Evolutionary conservation across 2,888 invertebrate species (phyloP), one percentile per base, ranked within the genome.

Genomic region (Synanthedon tipuliformis): DNA sequence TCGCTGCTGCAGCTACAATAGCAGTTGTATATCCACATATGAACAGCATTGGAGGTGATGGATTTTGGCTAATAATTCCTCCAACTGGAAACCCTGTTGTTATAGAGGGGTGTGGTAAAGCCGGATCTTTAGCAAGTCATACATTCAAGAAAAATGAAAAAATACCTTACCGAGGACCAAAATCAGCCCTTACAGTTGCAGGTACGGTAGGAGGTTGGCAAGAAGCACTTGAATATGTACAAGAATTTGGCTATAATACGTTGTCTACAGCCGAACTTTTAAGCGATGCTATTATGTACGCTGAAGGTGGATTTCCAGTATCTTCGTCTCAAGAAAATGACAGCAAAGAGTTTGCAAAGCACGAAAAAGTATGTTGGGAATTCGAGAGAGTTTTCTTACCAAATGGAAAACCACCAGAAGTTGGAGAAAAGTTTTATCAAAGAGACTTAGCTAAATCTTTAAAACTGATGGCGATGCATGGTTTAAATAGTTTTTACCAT

Each of bases 141-240:
- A 81, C 75, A 50, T 82, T 67, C 53, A 56, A 63, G 56, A 76
- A 71, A 1, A 56, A 66, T 2, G 53, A 68, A 1, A 65, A 65
- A 53, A 76, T 86, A 57, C 86, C 86, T 2, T 63, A 52, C 11
- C 69, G 53, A 59, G 86, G 86, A 0, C 71, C 78, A 5, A 84
- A 79, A 59, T 65, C 83, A 2, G 82, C 85, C 1, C 59, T 63
- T 4, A 86, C 86, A 1, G 82, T 85, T 2, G 79, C 86, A 41
- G 86, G 86, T 4, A 78, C 83, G 1, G 63, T 86, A 0, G 83
- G 79, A 8, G 85, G 85, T 2, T 86, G 86, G 86, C 70, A 80
- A 57, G 82, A 81, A 69, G 85, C 80, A n/a, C 61, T 86, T 1
- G 68, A 79, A 45, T 85, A 83, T 53, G 70, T 80, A 1, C 52